These are phyloP conservation scores for Cheilosia soror DNA, from an alignment of 2,888 invertebrate species.

Conservation along the genomic window DNA sequence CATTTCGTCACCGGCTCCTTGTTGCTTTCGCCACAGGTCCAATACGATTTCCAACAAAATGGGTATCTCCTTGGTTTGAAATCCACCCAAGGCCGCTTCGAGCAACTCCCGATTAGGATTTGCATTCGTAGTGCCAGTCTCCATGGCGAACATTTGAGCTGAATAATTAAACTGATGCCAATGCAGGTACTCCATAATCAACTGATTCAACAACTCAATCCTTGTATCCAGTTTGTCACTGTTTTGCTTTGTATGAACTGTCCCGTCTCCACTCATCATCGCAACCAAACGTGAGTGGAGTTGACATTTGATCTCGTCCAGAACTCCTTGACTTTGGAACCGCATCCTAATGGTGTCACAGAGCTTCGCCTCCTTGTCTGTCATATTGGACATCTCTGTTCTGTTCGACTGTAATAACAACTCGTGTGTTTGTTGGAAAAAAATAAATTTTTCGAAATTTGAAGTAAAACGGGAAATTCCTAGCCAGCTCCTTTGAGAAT, in stretches of 20 bases:
- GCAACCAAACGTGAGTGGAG: conserved; percentile 79
- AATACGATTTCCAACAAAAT: conserved; percentile 79
- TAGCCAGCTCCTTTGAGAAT: conserved; percentile 12
- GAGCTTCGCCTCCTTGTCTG: conserved; percentile 76
- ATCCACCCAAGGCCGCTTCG: conserved; percentile 76
- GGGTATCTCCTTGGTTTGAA: conserved; percentile 78
- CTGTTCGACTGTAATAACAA: neutral
- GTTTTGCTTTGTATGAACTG: neutral
- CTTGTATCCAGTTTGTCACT: conserved; percentile 68
- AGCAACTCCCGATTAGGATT: conserved; percentile 77
- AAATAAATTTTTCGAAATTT: neutral
- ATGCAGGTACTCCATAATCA: conserved; percentile 81
- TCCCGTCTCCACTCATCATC: conserved; percentile 77
- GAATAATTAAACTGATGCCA: conserved; percentile 82
- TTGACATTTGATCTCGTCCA: conserved; percentile 79
- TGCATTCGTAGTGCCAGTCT: conserved; percentile 77
- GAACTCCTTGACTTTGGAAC: conserved; percentile 78
- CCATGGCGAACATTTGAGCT: conserved; percentile 81
- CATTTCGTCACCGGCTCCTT: conserved; percentile 6
- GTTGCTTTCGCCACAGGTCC: conserved; percentile 66
- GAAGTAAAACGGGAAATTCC: neutral
- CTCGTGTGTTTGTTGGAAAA: neutral
- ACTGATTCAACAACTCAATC: conserved; percentile 79
- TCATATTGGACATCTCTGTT: conserved; percentile 18
- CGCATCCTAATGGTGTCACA: conserved; percentile 77